phyloP scores from a whole-genome alignment of 2,113 vertebrate genomes.

The Ranitomeya imitator region DNA sequence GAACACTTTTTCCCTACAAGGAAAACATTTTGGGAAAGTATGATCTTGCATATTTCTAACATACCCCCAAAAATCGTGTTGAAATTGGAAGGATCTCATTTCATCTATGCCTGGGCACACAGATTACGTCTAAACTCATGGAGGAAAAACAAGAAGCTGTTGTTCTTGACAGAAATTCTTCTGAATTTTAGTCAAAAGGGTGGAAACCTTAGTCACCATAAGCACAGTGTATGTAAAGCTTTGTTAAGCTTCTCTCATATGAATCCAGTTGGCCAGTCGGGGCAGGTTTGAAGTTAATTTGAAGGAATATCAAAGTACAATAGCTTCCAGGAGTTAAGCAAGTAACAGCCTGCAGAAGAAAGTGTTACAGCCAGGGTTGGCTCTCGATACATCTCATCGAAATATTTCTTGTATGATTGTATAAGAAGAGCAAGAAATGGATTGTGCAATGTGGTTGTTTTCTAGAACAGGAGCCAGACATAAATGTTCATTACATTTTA shows the following conservation, averaged over 20 bases:
- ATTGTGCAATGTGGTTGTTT: not conserved
- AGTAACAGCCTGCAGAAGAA: slow-evolving; percentile 47
- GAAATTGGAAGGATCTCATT: not conserved
- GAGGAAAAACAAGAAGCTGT: slow-evolving; percentile 23
- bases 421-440: not conserved
- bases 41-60: not conserved
- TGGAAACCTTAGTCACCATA: slow-evolving; percentile 51
- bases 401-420: slow-evolving; percentile 6
- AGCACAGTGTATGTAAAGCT: slow-evolving; percentile 25
- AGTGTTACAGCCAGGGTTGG: slow-evolving; percentile 41
- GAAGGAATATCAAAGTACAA: slow-evolving; percentile 59
- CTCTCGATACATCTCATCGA: slow-evolving; percentile 25
- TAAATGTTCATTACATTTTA: not conserved
- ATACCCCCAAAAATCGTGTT: not conserved
- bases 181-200: slow-evolving; percentile 24
- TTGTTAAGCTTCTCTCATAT: slow-evolving; percentile 49
- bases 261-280: slow-evolving; percentile 53
- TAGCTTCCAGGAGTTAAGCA: slow-evolving; percentile 57
- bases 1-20: not conserved
- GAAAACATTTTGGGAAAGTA: not conserved
- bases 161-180: slow-evolving; percentile 15
- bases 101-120: slow-evolving; percentile 5
- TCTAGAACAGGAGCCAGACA: not conserved
- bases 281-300: slow-evolving; percentile 60
- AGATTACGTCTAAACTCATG: not conserved